Percentiles rank a stretch among this genome's conserved stretches.
phyloP scores from a whole-genome alignment of 2,113 vertebrate species.

The Brevimyrus niger region DNA sequence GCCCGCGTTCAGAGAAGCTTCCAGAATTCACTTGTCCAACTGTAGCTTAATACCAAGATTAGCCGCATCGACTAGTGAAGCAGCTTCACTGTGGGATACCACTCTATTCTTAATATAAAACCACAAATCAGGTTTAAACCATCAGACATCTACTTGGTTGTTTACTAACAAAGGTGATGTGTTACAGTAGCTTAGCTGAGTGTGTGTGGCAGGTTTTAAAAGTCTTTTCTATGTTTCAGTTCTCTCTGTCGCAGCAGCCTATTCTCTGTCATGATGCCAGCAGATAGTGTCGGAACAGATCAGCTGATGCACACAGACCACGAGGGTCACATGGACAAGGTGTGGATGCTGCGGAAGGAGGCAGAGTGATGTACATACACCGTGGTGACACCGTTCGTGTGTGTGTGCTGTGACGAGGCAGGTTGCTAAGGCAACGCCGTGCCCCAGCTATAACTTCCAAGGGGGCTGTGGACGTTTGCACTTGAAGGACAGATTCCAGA shows the following conservation, averaged over 20 bases:
- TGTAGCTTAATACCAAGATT: constrained; percentile 23
- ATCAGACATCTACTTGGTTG: constrained; percentile 56
- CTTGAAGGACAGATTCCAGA: background rate
- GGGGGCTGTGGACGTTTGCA: background rate
- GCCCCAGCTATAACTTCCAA: background rate
- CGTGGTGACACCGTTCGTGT: background rate
- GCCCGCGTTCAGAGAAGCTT: background rate
- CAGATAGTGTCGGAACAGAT: background rate
- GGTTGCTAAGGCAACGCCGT: background rate
- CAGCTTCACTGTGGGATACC: constrained; percentile 17
- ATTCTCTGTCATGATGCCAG: background rate
- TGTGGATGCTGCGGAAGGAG: background rate
- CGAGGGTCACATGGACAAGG: background rate
- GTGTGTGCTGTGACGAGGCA: background rate
- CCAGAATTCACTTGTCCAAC: constrained; percentile 39
- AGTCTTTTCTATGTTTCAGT: background rate
- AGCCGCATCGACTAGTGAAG: constrained; percentile 34
- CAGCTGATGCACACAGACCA: background rate
- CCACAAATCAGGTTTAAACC: background rate
- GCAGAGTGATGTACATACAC: background rate
- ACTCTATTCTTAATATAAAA: background rate
- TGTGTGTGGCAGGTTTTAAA: background rate
- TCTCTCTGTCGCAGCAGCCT: background rate
- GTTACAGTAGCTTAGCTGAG: constrained; percentile 33
- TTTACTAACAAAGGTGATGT: constrained; percentile 52